phyloP scores from a whole-genome alignment of 2,888 invertebrate species.

The Ormia ochracea region DNA sequence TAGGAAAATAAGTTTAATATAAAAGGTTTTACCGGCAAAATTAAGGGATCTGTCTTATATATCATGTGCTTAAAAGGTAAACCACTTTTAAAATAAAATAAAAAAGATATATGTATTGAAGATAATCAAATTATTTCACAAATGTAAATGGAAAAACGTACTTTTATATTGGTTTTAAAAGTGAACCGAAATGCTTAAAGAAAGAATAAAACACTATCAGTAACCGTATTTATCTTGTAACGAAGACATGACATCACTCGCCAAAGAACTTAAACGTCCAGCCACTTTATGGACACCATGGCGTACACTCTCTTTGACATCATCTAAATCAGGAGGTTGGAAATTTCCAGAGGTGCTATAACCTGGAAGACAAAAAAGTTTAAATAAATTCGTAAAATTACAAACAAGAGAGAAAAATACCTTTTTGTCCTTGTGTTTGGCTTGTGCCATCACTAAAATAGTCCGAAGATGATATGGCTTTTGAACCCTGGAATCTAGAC shows the following conservation, averaged over 20 bases:
- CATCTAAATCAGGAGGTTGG: slow-evolving; percentile 90
- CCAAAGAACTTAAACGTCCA: slow-evolving; percentile 94
- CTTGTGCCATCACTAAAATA: slow-evolving; percentile 85
- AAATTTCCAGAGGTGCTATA: slow-evolving; percentile 74
- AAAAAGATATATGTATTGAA: neutral
- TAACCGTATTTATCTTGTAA: slow-evolving; percentile 88
- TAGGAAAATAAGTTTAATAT: neutral
- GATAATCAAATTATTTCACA: neutral
- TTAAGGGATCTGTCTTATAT: neutral
- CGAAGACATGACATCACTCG: slow-evolving; percentile 95
- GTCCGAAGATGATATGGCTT: slow-evolving; percentile 96
- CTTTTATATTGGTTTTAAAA: slow-evolving; percentile 54
- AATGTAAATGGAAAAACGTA: slow-evolving; percentile 25
- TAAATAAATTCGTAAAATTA: neutral
- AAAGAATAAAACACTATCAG: slow-evolving; percentile 76
- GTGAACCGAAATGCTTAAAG: slow-evolving; percentile 61
- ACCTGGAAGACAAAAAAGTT: slow-evolving; percentile 62
- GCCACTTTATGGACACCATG: slow-evolving; percentile 98
- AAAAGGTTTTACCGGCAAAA: neutral
- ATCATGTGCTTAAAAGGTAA: neutral
- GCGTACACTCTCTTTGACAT: slow-evolving; percentile 97
- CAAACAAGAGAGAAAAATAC: slow-evolving; percentile 13
- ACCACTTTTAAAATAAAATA: neutral
- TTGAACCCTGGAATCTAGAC: slow-evolving; percentile 92
- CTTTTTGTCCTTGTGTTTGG: slow-evolving; percentile 70